A percentile compares a stretch with the other conserved stretches of the same genome.
Evolutionary conservation across 2,113 vertebrate species (phyloP).

Genomic region (Oceanodroma tethys): DNA sequence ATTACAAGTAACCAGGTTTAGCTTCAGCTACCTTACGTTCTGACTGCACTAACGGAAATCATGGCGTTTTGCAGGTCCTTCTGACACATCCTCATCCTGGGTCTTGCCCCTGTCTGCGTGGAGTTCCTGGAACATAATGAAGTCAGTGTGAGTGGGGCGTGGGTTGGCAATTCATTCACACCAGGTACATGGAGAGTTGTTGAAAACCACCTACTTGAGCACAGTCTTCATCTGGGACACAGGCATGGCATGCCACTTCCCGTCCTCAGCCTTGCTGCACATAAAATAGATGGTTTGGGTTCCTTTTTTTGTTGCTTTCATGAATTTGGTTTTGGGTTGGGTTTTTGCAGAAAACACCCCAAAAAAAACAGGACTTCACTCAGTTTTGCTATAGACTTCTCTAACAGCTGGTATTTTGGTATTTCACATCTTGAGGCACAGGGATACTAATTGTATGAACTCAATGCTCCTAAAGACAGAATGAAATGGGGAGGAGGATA

Average conservation of each 20-base stretch:
- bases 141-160: accelerated
- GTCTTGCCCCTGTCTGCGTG: too few relatives aligned
- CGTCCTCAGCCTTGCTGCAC: neutral
- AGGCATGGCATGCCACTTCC: neutral
- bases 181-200: accelerated
- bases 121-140: neutral
- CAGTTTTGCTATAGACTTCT: neutral
- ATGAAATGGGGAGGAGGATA: accelerated
- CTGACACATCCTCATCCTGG: neutral
- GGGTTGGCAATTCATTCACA: neutral
- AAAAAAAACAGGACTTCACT: too few relatives aligned
- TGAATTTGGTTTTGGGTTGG: neutral
- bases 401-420: accelerated
- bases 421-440: too few relatives aligned
- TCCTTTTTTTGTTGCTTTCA: neutral
- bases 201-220: accelerated
- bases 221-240: neutral
- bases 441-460: too few relatives aligned
- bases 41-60: neutral
- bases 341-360: neutral
- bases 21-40: accelerated
- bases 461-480: neutral
- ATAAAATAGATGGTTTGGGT: accelerated
- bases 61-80: neutral
- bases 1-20: neutral